Evolutionary conservation across 2,888 invertebrate species (phyloP).

Genomic region (Nephrotoma flavescens): DNA sequence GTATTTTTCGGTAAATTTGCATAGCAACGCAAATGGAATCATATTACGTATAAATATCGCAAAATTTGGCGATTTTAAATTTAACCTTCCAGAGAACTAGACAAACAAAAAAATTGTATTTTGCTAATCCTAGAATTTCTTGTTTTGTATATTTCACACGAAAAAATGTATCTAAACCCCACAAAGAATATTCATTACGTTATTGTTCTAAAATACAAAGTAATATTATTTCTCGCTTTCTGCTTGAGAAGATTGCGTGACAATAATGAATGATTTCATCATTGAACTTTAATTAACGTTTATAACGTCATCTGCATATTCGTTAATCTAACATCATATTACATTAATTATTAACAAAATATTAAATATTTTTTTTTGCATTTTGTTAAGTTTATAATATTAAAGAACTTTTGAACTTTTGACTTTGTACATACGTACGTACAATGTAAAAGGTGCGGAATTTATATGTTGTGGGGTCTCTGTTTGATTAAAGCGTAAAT

Average conservation of each 20-base stretch:
- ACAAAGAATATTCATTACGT: not conserved
- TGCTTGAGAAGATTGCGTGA: not conserved
- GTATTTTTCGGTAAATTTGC: not conserved
- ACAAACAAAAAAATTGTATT: not conserved
- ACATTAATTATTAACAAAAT: not conserved
- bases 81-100: not conserved
- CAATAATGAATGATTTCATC: not conserved
- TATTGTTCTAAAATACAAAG: not conserved
- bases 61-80: not conserved
- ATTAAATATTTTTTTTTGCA: not conserved
- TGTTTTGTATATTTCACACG: not conserved
- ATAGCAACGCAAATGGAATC: not conserved
- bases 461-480: not conserved
- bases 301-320: not conserved
- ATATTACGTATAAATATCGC: not conserved
- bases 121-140: not conserved
- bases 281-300: not conserved
- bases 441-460: not conserved
- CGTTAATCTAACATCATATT: not conserved
- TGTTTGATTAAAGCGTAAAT: not conserved
- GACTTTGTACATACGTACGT: not conserved
- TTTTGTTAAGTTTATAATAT: not conserved
- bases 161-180: not conserved
- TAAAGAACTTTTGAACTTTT: not conserved
- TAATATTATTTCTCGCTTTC: not conserved